Evolutionary conservation across 2,113 vertebrate species (phyloP).

Genomic region (Malurus elegans): DNA sequence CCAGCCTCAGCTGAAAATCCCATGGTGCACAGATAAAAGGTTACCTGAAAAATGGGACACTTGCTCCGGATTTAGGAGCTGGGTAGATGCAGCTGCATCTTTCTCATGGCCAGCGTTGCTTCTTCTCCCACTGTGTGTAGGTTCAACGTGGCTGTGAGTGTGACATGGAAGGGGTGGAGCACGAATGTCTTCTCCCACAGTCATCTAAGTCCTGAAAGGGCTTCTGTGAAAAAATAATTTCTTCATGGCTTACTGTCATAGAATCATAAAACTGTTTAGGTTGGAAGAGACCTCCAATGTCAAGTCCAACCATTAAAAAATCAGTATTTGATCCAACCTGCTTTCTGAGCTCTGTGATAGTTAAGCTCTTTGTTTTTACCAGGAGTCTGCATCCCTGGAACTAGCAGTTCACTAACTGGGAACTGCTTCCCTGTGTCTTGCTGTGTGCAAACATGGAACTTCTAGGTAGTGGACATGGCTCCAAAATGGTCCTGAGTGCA

Average conservation of each 20-base stretch:
- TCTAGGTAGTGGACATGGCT: neutral
- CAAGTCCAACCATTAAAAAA: neutral
- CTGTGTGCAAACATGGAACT: neutral
- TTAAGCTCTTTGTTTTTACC: slow-evolving; percentile 35
- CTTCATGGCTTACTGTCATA: neutral
- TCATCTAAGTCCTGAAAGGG: neutral
- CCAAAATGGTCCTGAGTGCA: neutral
- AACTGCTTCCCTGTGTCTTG: neutral
- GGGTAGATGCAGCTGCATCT: neutral
- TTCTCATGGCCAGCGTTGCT: neutral
- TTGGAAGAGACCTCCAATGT: neutral
- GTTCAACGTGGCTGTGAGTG: neutral
- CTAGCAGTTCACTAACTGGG: neutral
- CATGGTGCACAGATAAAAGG: neutral
- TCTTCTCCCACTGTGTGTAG: neutral
- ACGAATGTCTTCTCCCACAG: neutral
- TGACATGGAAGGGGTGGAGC: neutral
- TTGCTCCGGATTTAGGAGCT: neutral
- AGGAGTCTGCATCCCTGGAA: neutral
- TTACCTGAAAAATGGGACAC: neutral
- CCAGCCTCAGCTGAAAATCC: neutral
- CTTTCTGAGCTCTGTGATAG: neutral
- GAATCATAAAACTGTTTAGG: neutral
- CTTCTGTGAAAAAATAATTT: neutral
- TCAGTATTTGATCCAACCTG: neutral